A percentile compares a stretch with the other conserved stretches of the same genome.
These are phyloP conservation scores for Chloropsis cyanopogon DNA, from an alignment of 2,113 vertebrate genomes.

Conservation along the genomic window DNA sequence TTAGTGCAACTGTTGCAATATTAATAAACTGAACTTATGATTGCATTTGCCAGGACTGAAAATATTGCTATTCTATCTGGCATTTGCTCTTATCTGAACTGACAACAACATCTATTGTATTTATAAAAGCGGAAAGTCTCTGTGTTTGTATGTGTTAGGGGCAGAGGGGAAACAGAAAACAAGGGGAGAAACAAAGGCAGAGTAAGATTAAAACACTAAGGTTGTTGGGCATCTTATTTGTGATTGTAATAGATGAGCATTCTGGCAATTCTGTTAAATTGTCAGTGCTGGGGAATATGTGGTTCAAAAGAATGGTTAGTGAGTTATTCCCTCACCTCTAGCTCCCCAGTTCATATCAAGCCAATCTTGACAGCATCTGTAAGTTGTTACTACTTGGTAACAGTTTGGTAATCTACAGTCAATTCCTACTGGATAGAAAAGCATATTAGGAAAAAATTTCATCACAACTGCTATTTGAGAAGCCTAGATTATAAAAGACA, in stretches of 20 bases:
- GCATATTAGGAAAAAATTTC: background rate
- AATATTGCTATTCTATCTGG: slow-evolving; percentile 74
- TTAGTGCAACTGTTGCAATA: slow-evolving; percentile 82
- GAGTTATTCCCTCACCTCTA: background rate
- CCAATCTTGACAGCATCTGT: background rate
- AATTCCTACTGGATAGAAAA: background rate
- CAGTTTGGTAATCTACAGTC: background rate
- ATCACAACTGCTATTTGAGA: background rate
- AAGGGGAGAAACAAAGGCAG: background rate
- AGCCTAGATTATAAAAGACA: background rate
- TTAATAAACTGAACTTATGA: slow-evolving; percentile 84
- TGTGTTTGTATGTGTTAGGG: background rate
- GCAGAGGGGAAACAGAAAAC: background rate
- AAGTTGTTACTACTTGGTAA: background rate
- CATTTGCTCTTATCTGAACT: slow-evolving; percentile 76
- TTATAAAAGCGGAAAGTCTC: slow-evolving; percentile 30
- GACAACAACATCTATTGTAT: slow-evolving; percentile 73
- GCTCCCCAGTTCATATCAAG: background rate
- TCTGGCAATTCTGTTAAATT: background rate
- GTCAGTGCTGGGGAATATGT: background rate
- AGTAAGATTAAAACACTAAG: slow-evolving; percentile 2
- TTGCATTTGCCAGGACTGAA: slow-evolving; percentile 73
- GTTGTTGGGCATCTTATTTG: background rate
- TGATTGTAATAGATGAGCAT: slow-evolving; percentile 2
- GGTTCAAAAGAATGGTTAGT: background rate